A percentile compares a stretch with the other conserved stretches of the same genome.
Conservation (phyloP, 2,113 vertebrate species). For the Ramphastos sulfuratus region DNA sequence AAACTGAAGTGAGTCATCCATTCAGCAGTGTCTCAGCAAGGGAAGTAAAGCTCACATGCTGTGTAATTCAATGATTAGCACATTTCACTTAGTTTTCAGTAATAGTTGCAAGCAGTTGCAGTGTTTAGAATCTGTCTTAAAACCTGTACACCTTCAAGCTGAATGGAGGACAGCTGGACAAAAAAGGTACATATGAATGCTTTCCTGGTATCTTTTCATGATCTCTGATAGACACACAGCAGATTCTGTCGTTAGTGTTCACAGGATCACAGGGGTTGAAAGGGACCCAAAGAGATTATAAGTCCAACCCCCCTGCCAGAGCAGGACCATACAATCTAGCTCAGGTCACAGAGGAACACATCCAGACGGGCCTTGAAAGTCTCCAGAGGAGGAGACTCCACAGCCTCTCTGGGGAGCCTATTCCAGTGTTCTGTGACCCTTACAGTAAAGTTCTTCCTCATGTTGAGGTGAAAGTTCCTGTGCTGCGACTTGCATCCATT, state of each 20-base stretch:
- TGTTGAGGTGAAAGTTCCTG: too few relatives aligned
- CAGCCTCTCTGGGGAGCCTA: too few relatives aligned
- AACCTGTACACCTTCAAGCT: background rate
- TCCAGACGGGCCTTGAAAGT: too few relatives aligned
- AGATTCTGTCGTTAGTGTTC: background rate
- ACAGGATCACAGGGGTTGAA: too few relatives aligned
- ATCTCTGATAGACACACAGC: background rate
- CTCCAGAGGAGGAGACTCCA: too few relatives aligned
- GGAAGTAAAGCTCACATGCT: background rate
- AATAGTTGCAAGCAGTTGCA: background rate
- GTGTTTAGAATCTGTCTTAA: background rate
- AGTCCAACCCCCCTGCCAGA: too few relatives aligned
- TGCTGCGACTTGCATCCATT: too few relatives aligned
- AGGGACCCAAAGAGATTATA: too few relatives aligned
- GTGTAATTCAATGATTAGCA: background rate
- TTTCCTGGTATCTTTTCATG: background rate
- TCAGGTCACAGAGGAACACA: too few relatives aligned
- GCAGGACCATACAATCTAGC: too few relatives aligned
- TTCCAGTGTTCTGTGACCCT: too few relatives aligned
- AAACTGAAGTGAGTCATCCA: background rate
- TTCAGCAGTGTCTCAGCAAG: background rate
- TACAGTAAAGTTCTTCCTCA: too few relatives aligned
- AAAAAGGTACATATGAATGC: background rate
- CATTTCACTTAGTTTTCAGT: background rate
- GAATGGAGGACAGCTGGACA: background rate